Percentiles rank a stretch among this genome's conserved stretches.
These are phyloP conservation scores for Nerophis ophidion DNA, from an alignment of 2,113 vertebrate genomes.

Conservation along the genomic window DNA sequence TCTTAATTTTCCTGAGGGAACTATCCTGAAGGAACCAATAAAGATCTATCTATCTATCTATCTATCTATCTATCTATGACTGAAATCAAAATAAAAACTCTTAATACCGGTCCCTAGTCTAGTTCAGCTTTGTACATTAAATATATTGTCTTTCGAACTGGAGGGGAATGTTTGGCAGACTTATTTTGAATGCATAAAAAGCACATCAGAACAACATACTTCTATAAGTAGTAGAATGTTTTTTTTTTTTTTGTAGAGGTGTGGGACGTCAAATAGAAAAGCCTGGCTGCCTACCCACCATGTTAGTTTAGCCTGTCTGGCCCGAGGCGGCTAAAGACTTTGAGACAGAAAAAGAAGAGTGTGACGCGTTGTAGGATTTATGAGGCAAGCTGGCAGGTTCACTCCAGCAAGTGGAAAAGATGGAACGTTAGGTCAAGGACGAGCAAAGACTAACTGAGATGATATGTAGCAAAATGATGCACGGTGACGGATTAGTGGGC, in stretches of 20 bases:
- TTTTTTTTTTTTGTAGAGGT: neutral
- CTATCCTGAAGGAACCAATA: too few species aligned
- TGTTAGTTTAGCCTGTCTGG: conserved; percentile 22
- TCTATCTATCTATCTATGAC: too few species aligned
- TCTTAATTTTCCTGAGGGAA: too few species aligned
- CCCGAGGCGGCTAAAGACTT: conserved; percentile 26
- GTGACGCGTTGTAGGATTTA: conserved; percentile 35
- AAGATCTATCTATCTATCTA: too few species aligned
- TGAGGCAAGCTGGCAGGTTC: conserved; percentile 13
- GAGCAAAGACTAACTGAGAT: conserved; percentile 13
- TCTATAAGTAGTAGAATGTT: neutral
- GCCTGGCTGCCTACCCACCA: conserved; percentile 25
- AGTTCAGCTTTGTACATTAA: too few species aligned
- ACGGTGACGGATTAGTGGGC: neutral
- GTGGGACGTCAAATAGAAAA: conserved; percentile 25
- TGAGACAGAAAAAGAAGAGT: conserved; percentile 34
- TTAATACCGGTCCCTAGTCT: too few species aligned
- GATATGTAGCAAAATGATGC: neutral
- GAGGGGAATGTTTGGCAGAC: neutral
- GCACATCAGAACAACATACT: too few species aligned
- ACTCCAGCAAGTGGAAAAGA: conserved; percentile 17
- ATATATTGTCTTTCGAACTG: neutral
- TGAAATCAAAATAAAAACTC: too few species aligned
- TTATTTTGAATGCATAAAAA: neutral
- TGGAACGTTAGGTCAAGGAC: conserved; percentile 8